Conservation (phyloP, 2,797 vertebrate genomes). For the Liparis tanakae region DNA sequence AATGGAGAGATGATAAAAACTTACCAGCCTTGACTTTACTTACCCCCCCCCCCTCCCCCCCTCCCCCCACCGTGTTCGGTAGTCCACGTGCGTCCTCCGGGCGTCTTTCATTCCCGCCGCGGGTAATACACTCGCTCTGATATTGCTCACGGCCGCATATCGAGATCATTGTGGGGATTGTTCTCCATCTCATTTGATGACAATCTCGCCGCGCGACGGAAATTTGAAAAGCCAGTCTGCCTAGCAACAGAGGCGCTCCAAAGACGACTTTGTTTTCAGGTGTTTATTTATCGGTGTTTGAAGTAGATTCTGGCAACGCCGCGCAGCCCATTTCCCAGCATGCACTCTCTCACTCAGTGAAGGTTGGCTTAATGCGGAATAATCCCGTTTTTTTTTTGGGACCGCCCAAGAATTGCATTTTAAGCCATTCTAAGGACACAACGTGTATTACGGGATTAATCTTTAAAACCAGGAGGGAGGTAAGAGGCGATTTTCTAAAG, state of each 20-base stretch:
- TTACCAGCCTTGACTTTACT: conserved; percentile 77
- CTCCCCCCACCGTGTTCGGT: conserved; percentile 7
- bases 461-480: conserved; percentile 71
- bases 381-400: conserved; percentile 76
- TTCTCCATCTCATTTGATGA: conserved; percentile 25
- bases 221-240: conserved; percentile 18
- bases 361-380: conserved; percentile 59
- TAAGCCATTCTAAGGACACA: conserved; percentile 77
- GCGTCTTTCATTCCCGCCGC: neutral
- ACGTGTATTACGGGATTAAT: conserved; percentile 81
- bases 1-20: conserved; percentile 84
- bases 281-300: conserved; percentile 24
- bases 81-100: neutral
- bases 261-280: conserved; percentile 17
- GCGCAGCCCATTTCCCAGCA: conserved; percentile 44
- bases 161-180: neutral
- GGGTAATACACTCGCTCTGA: neutral
- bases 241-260: neutral
- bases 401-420: conserved; percentile 77
- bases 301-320: conserved; percentile 46
- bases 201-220: conserved; percentile 4
- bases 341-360: conserved; percentile 15
- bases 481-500: conserved; percentile 72
- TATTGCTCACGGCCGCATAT: neutral
- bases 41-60: conserved; percentile 17